phyloP scores from a whole-genome alignment of 2,113 vertebrate genomes.

The Perccottus glenii region DNA sequence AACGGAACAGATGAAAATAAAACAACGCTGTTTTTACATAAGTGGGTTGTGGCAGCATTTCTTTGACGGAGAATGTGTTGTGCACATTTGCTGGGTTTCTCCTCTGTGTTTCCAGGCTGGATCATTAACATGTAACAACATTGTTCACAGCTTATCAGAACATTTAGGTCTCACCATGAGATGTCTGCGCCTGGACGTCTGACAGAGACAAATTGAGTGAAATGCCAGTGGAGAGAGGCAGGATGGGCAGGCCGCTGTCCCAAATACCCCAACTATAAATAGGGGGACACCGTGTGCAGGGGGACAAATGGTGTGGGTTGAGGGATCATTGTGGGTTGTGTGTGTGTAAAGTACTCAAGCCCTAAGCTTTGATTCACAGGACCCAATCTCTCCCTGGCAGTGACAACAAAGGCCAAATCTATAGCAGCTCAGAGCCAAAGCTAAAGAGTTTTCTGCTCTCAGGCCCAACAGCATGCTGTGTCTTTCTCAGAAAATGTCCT shows the following conservation, averaged over 20 bases:
- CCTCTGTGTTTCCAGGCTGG: constrained; percentile 51
- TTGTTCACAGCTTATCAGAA: constrained; percentile 82
- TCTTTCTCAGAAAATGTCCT: neutral
- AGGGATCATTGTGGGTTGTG: constrained; percentile 25
- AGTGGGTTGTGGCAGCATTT: constrained; percentile 7
- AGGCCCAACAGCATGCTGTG: neutral
- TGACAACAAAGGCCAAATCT: constrained; percentile 31
- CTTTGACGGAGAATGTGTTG: constrained; percentile 6
- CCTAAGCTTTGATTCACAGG: constrained; percentile 18
- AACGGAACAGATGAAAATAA: neutral
- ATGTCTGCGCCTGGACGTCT: constrained; percentile 60
- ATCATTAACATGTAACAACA: constrained; percentile 77
- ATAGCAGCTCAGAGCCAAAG: constrained; percentile 11
- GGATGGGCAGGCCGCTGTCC: constrained; percentile 17
- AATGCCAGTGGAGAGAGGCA: constrained; percentile 51
- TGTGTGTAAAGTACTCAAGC: constrained; percentile 23
- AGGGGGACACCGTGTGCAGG: constrained; percentile 33
- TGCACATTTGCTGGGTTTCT: constrained; percentile 34
- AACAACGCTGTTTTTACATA: constrained; percentile 2
- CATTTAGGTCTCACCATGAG: constrained; percentile 70
- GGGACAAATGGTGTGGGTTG: constrained; percentile 25
- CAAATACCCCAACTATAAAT: constrained; percentile 69
- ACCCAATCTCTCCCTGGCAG: constrained; percentile 25
- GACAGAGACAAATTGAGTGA: constrained; percentile 69
- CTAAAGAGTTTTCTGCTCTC: neutral